A percentile compares a stretch with the other conserved stretches of the same genome.
Conservation (phyloP, 2,797 vertebrate genomes). For the Phrynocephalus guinanensis region DNA sequence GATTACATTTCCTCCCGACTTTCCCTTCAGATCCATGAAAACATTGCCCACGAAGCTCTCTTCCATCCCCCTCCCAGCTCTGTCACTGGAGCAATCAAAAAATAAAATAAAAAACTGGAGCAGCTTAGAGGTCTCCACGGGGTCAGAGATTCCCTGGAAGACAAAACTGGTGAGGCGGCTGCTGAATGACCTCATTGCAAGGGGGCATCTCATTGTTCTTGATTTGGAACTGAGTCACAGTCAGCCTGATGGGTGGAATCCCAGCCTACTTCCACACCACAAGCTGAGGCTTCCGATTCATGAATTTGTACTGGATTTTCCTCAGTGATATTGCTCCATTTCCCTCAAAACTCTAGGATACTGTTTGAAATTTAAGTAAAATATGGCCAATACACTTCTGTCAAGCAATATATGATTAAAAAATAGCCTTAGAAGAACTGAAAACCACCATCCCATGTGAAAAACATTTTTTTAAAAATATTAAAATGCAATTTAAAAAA, state of each 20-base stretch:
- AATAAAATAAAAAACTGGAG: constrained; percentile 31
- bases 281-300: not conserved
- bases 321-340: not conserved
- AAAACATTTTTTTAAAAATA: no score
- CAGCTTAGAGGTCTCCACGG: constrained; percentile 17
- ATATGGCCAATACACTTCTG: no score
- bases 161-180: constrained; percentile 25
- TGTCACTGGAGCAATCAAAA: not conserved
- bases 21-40: not conserved
- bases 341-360: not conserved
- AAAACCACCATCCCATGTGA: no score
- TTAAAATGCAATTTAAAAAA: no score
- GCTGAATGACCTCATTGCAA: constrained; percentile 21
- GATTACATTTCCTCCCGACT: not conserved
- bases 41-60: not conserved
- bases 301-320: not conserved
- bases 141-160: constrained; percentile 39
- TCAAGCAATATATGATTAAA: no score
- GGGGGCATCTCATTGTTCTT: constrained; percentile 1
- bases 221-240: not conserved
- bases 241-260: not conserved
- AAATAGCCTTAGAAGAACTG: no score
- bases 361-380: no score
- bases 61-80: not conserved
- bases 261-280: not conserved